Evolutionary conservation across 2,888 invertebrate genomes (phyloP).

Genomic region (Acanthococcus lagerstroemiae): DNA sequence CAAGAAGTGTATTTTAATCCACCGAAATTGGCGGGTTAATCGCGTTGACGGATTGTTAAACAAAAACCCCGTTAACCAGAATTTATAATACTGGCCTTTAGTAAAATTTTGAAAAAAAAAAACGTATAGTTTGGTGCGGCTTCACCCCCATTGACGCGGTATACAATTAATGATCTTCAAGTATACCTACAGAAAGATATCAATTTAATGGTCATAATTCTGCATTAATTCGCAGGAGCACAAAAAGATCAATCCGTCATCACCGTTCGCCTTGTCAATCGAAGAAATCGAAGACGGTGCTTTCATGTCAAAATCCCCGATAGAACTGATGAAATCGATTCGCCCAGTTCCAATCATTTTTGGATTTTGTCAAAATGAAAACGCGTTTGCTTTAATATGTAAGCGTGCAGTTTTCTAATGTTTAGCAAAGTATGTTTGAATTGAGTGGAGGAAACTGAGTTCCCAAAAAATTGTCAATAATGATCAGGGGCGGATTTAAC

Average conservation of each 20-base stretch:
- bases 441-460: not conserved
- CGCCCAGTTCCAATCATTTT: not conserved
- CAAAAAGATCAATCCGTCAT: not conserved
- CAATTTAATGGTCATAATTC: no score
- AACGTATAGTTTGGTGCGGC: no score
- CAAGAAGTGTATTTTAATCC: no score
- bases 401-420: not conserved
- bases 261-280: not conserved
- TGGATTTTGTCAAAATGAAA: slow-evolving; percentile 11
- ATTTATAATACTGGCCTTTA: not conserved
- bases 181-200: no score
- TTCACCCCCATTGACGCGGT: no score
- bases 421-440: not conserved
- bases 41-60: no score
- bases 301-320: not conserved
- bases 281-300: not conserved
- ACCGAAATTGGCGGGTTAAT: no score
- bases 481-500: no score
- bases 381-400: not conserved
- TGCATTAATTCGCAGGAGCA: not conserved
- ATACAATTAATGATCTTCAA: no score
- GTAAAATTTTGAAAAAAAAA: no score
- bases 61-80: no score
- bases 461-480: not conserved
- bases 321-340: not conserved